phyloP scores from a whole-genome alignment of 2,888 invertebrate genomes.

The Himalopsyche anomala region DNA sequence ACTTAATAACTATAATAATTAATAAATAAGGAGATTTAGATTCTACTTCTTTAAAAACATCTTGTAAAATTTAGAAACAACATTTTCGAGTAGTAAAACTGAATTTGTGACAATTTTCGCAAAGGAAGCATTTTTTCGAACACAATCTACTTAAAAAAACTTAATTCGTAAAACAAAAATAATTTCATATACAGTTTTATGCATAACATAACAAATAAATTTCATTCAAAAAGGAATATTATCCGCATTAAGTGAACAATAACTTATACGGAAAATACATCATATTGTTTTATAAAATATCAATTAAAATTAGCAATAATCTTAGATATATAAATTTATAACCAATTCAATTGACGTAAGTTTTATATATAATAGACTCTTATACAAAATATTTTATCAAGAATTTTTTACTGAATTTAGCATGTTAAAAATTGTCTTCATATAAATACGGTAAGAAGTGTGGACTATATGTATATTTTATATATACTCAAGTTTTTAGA shows the following conservation, averaged over 20 bases:
- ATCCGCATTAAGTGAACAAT: not conserved
- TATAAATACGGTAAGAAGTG: too few species aligned
- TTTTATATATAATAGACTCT: conserved; percentile 20
- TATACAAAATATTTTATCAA: not conserved
- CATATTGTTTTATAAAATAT: not conserved
- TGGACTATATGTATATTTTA: too few species aligned
- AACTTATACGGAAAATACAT: not conserved
- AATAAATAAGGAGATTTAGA: not conserved
- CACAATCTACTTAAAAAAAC: not conserved
- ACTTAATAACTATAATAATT: not conserved
- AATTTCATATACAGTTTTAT: not conserved
- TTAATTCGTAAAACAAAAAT: not conserved
- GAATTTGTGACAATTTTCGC: conserved; percentile 33
- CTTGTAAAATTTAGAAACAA: not conserved
- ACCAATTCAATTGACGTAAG: conserved; percentile 35
- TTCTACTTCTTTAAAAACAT: not conserved
- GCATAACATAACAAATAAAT: not conserved
- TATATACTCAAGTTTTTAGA: too few species aligned
- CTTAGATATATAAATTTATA: conserved; percentile 9
- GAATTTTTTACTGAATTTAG: not conserved
- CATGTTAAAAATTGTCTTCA: not conserved
- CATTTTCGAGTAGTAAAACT: not conserved
- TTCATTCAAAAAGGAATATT: conserved; percentile 12
- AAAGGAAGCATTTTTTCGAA: conserved; percentile 11
- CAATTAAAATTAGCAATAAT: not conserved